Base-by-base conservation (phyloP, 2,888 invertebrate genomes). In the Drosophila emarginata region DNA sequence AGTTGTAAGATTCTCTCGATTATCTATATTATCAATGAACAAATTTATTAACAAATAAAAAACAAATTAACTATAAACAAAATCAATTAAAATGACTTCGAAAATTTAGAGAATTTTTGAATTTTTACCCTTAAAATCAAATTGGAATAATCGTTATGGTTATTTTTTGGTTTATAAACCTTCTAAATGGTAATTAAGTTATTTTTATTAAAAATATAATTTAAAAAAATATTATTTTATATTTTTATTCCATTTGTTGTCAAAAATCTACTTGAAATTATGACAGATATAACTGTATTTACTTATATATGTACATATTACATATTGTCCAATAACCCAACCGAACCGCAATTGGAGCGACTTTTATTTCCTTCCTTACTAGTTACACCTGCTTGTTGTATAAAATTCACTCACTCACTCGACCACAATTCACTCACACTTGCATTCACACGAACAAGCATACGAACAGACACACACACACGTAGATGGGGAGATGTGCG, bases 321-420 rank as follows among this genome's bases (percentile, higher is more conserved):
- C 32, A 32, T 32, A 32, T 32, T 32, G 32, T 11, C 32, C 32
- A 9, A 32, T 32, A 32, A 18, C 39, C 39, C 39, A 14, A n/a
- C 14, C 40, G 40, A 40, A 40, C 40, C 40, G 40, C 40, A 18
- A 18, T 18, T 40, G 14, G 40, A 40, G 12, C 18, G 7, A n/a
- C 4, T 21, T 56, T 12, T 21, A 21, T 37, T 21, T 21, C 37
- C 37, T 37, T 37, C 18, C 21, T 56, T 37, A 37, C 56, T 12
- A 28, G n/a, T 9, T 32, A 28, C 59, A 40, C 12, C 28, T 26
- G 21, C 28, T 26, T 23, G 59, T 2, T 12, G 18, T n/a, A 61
- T 57, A 70, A 64, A 39, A 65, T 50, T 61, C 72, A 61, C 65
- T 65, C 72, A 54, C 36, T 37, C 72, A 54, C 26, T 37, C n/a